A percentile compares a stretch with the other conserved stretches of the same genome.
Conservation (phyloP, 2,888 invertebrate genomes). For the Acanthosepion pharaonis region DNA sequence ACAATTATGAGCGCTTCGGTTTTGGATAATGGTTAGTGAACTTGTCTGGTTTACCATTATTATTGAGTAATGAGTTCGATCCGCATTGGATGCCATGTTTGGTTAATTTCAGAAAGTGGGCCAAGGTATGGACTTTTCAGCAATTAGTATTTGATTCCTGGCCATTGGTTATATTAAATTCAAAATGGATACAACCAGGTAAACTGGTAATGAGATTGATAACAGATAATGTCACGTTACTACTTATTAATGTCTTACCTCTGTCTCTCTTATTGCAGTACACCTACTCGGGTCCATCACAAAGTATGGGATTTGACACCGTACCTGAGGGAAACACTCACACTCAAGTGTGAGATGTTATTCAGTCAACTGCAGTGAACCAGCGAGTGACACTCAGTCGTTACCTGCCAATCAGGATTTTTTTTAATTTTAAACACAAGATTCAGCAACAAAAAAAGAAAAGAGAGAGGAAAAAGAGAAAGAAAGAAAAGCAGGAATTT, state of each 20-base stretch:
- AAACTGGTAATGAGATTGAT: too few relatives aligned
- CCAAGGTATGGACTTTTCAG: too few relatives aligned
- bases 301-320: slow-evolving; percentile 58
- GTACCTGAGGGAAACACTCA: slow-evolving; percentile 64
- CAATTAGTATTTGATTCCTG: too few relatives aligned
- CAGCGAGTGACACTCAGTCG: not conserved
- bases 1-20: too few relatives aligned
- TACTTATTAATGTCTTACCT: not conserved
- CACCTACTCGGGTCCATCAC: slow-evolving; percentile 64
- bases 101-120: too few relatives aligned
- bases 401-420: slow-evolving; percentile 25
- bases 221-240: not conserved
- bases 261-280: slow-evolving; percentile 61
- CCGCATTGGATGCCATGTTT: too few relatives aligned
- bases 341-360: slow-evolving; percentile 62
- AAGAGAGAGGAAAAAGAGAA: not conserved
- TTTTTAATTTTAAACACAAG: not conserved
- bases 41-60: too few relatives aligned
- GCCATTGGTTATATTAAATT: too few relatives aligned
- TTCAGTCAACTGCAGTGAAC: not conserved
- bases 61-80: too few relatives aligned
- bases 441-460: not conserved
- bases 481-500: not conserved
- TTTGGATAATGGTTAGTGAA: too few relatives aligned
- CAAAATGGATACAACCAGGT: too few relatives aligned